phyloP scores from a whole-genome alignment of 2,113 vertebrate species.

The Perognathus longimembris region DNA sequence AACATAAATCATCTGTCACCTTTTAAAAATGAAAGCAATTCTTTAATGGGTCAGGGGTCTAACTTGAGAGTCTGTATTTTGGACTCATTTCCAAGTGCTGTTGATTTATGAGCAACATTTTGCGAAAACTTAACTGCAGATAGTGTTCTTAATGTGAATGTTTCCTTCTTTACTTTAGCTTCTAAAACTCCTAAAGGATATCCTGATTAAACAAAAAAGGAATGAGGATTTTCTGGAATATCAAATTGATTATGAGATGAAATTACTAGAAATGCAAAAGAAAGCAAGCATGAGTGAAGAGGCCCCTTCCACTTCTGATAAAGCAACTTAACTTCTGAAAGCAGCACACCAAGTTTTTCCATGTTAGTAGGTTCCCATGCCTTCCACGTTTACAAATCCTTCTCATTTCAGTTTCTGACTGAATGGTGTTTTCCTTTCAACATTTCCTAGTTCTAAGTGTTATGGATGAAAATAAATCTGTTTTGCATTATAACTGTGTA shows the following conservation, averaged over 20 bases:
- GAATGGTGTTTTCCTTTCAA: not conserved
- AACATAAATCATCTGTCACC: not conserved
- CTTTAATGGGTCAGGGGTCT: not conserved
- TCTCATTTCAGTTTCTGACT: not conserved
- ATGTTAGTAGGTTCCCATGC: not conserved
- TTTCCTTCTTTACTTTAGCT: slow-evolving; percentile 60
- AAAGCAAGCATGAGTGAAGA: not conserved
- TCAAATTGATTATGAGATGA: not conserved
- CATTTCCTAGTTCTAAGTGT: not conserved
- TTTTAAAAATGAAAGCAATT: not conserved
- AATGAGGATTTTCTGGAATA: not conserved
- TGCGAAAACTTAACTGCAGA: not conserved
- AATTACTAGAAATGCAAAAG: not conserved
- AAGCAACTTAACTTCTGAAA: not conserved
- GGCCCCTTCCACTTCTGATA: not conserved
- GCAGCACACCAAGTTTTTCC: not conserved
- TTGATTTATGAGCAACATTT: not conserved
- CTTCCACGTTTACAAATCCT: not conserved
- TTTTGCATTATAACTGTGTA: slow-evolving; percentile 54
- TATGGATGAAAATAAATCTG: slow-evolving; percentile 64
- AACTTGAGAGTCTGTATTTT: not conserved
- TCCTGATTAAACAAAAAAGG: slow-evolving; percentile 6
- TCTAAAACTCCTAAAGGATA: not conserved
- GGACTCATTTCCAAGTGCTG: not conserved
- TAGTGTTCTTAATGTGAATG: not conserved